Conservation (phyloP, 2,797 vertebrate species). For the Esox masquinongy region DNA sequence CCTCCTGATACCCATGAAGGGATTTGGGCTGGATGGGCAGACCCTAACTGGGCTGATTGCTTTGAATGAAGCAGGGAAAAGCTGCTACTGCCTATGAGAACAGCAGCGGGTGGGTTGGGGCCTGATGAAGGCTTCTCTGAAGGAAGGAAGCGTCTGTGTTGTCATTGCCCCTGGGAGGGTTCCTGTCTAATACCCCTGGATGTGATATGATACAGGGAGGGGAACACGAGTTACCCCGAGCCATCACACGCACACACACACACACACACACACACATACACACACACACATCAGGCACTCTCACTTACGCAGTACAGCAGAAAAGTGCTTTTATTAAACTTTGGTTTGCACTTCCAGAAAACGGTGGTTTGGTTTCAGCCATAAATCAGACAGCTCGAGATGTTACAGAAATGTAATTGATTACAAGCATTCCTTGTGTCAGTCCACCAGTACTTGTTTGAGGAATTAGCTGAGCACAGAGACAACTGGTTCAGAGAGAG, state of each 20-base stretch:
- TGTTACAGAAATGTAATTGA: slow-evolving; percentile 34
- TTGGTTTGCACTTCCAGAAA: background rate
- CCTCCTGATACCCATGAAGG: slow-evolving; percentile 80
- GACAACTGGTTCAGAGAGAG: background rate
- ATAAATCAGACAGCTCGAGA: slow-evolving; percentile 8
- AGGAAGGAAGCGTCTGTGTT: slow-evolving; percentile 62
- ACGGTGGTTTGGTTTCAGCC: background rate
- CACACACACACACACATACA: slow-evolving; percentile 27
- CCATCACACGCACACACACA: slow-evolving; percentile 45
- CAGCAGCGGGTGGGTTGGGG: slow-evolving; percentile 29
- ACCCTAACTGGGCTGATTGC: slow-evolving; percentile 78
- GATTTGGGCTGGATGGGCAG: slow-evolving; percentile 80
- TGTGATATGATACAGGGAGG: slow-evolving; percentile 68
- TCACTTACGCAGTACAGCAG: slow-evolving; percentile 2
- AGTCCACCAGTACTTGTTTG: slow-evolving; percentile 30
- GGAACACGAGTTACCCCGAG: slow-evolving; percentile 71
- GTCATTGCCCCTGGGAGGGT: slow-evolving; percentile 77
- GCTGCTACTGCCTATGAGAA: slow-evolving; percentile 70
- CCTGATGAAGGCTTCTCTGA: slow-evolving; percentile 71
- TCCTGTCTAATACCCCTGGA: slow-evolving; percentile 70
- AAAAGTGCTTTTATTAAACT: background rate
- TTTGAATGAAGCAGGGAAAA: slow-evolving; percentile 76
- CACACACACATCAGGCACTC: slow-evolving; percentile 16
- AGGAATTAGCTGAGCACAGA: slow-evolving; percentile 17
- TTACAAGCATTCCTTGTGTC: slow-evolving; percentile 21